Base-by-base conservation (phyloP, 1,140 invertebrate genomes). In the Zaprionus tsacasi region DNA sequence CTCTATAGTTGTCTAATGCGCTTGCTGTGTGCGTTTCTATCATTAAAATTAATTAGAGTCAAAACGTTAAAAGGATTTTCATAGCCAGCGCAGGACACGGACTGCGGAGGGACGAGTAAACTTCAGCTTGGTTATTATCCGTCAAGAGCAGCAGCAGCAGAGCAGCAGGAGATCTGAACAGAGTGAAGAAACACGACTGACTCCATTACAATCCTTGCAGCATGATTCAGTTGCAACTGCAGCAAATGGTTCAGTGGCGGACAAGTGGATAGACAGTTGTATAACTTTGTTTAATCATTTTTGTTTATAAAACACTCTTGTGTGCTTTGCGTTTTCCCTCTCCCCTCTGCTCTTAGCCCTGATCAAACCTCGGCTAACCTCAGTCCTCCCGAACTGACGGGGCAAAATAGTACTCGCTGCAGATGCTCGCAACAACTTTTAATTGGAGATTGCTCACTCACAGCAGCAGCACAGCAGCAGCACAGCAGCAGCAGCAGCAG, bases 31-130 rank as follows among this genome's bases (percentile, higher is more conserved):
- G 82, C 68, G 79, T 74, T 82, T 77, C 76, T 87, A 81, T 87
- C 82, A 91, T 91, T 91, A 91, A 91, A 91, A 91, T 88, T 91
- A 91, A 91, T 91, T 91, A 82, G 82, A 91, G 87, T 91, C 78
- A 85, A 86, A 83, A 91, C 86, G 91, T 79, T 82, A 82, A 90
- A 89, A 85, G 79, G 81, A 90, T 91, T 85, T 73, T 75, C 70
- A 76, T 82, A 71, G 75, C 70, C 70, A 68, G 21, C 63, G n/a
- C 45, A 54, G 56, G 55, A 38, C 30, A 35, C 36, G 35, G 33
- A 2, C 17, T 38, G 33, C 21, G 38, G n/a, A 43, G 8, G 40
- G 40, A 43, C 45, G 45, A 11, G 17, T 21, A 11, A 48, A 48
- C 15, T 63, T 43, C 30, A 72, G 43, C 40, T 43, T 66, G 63